A percentile compares a stretch with the other conserved stretches of the same genome.
Evolutionary conservation across 2,888 invertebrate species (phyloP).

Genomic region (Lycophotia porphyrea): DNA sequence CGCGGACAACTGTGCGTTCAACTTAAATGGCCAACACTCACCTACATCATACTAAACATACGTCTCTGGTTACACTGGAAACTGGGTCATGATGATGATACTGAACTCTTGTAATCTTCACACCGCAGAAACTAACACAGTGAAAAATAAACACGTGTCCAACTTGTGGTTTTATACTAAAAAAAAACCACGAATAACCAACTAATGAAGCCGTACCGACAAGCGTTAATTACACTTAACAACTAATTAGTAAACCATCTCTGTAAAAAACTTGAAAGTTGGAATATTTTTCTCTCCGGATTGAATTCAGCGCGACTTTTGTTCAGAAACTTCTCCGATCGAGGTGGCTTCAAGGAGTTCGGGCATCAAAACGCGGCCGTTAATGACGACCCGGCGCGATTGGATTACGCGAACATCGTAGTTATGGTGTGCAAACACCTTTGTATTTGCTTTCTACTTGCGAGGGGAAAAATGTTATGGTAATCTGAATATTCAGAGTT

Average conservation of each 20-base stretch:
- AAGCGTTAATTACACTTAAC: conserved; percentile 29
- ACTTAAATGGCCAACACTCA: background rate
- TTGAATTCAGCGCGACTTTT: conserved; percentile 36
- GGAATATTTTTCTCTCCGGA: conserved; percentile 5
- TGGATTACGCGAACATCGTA: conserved; percentile 37
- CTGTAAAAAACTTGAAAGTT: background rate
- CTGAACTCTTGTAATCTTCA: background rate
- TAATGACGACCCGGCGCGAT: conserved; percentile 48
- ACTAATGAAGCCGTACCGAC: conserved; percentile 15
- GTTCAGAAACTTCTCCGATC: conserved; percentile 23
- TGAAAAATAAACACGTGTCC: background rate
- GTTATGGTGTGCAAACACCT: conserved; percentile 27
- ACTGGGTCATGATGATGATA: background rate
- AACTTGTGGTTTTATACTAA: background rate
- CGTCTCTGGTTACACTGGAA: background rate
- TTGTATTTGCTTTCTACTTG: conserved; percentile 14
- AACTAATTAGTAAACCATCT: conserved; percentile 19
- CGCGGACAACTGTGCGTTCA: background rate
- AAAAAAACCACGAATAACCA: background rate
- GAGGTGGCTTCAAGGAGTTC: conserved; percentile 26
- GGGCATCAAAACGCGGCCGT: conserved; percentile 37
- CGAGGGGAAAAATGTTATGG: background rate
- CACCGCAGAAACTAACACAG: no score
- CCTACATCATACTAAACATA: background rate
- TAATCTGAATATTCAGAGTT: background rate